Conservation (phyloP, 1,140 invertebrate genomes). For the Calephelis nemesis region DNA sequence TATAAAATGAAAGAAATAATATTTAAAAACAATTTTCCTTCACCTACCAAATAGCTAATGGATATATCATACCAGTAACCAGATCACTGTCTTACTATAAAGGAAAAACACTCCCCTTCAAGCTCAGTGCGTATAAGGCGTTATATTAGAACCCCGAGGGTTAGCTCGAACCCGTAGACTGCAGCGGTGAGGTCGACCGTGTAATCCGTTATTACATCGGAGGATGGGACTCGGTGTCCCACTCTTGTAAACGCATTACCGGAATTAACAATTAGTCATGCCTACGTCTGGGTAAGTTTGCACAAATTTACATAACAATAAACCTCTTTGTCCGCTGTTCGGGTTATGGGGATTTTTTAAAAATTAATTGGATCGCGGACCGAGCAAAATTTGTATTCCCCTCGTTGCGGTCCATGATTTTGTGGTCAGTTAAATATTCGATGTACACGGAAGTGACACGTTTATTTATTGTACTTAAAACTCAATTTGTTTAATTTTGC, state of each 20-base stretch:
- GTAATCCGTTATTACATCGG: conserved; percentile 62
- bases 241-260: conserved; percentile 73
- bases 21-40: too few species aligned
- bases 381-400: conserved; percentile 65
- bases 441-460: conserved; percentile 25
- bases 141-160: background rate
- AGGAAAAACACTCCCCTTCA: background rate
- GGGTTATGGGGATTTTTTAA: conserved; percentile 67
- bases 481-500: conserved; percentile 20
- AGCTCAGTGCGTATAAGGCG: background rate
- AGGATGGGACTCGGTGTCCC: conserved; percentile 49
- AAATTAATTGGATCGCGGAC: conserved; percentile 74
- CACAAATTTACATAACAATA: conserved; percentile 77
- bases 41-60: too few species aligned
- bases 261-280: conserved; percentile 78
- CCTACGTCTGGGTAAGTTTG: conserved; percentile 71
- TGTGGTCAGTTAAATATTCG: conserved; percentile 41
- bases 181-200: conserved; percentile 47
- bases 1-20: too few species aligned
- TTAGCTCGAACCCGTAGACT: conserved; percentile 5
- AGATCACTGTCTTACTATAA: background rate
- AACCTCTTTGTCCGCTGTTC: conserved; percentile 49
- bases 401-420: conserved; percentile 39
- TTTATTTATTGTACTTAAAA: conserved; percentile 25
- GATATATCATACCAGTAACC: too few species aligned